Evolutionary conservation across 1,140 invertebrate species (phyloP).

Genomic region (Drosophila kepulauana): DNA sequence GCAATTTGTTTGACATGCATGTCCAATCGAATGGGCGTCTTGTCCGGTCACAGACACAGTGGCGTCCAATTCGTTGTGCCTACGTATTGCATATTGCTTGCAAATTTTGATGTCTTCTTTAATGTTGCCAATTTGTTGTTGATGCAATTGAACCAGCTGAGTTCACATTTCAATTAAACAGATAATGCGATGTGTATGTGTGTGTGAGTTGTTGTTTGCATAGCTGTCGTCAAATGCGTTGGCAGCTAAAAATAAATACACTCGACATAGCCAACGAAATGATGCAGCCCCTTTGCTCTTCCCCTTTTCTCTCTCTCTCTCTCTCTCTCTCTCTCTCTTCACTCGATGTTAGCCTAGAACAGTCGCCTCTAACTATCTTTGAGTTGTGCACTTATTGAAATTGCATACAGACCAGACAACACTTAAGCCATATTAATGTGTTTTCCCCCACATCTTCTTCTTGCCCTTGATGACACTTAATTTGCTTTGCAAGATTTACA

Average conservation of each 20-base stretch:
- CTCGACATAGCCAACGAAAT: slow-evolving; percentile 26
- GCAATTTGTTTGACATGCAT: slow-evolving; percentile 68
- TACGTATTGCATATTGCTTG: slow-evolving; percentile 9
- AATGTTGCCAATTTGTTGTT: slow-evolving; percentile 45
- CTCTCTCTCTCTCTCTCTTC: background rate
- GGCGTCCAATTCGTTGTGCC: slow-evolving; percentile 37
- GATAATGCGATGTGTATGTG: slow-evolving; percentile 11
- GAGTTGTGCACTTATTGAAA: slow-evolving; percentile 68
- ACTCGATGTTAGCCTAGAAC: background rate
- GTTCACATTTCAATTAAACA: slow-evolving; percentile 27
- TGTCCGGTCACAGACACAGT: slow-evolving; percentile 11
- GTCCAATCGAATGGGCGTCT: slow-evolving; percentile 60
- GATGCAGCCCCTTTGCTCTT: background rate
- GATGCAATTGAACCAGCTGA: slow-evolving; percentile 52
- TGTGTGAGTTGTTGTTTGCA: slow-evolving; percentile 25
- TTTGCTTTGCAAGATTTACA: slow-evolving; percentile 53
- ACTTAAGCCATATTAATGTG: slow-evolving; percentile 57
- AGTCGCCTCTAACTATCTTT: slow-evolving; percentile 58
- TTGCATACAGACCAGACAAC: slow-evolving; percentile 40
- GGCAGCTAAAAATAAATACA: slow-evolving; percentile 60
- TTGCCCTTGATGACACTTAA: slow-evolving; percentile 51
- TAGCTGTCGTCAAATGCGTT: slow-evolving; percentile 54
- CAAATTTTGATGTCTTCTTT: slow-evolving; percentile 39
- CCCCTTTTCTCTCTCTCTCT: background rate
- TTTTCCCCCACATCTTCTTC: background rate